Evolutionary conservation across 1,140 invertebrate species (phyloP).

Genomic region (Trachymyrmex septentrionalis): DNA sequence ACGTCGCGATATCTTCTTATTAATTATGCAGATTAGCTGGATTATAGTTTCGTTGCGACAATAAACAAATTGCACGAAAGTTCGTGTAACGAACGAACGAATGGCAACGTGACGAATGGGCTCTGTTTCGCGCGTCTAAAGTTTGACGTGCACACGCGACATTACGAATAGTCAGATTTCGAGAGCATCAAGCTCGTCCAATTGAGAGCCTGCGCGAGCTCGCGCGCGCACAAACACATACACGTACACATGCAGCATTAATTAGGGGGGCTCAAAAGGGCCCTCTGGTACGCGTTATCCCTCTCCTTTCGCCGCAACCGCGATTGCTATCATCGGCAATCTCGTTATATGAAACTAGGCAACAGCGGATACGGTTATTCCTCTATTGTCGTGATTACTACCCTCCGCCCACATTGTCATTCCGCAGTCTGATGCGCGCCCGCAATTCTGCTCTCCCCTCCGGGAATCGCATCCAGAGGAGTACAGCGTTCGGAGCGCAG

Average conservation of each 20-base stretch:
- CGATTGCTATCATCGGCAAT: slow-evolving; percentile 70
- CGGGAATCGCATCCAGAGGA: slow-evolving; percentile 18
- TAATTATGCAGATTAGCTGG: slow-evolving; percentile 15
- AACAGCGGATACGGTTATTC: slow-evolving; percentile 71
- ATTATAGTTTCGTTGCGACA: background rate
- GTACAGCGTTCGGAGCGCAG: background rate
- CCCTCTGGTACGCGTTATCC: background rate
- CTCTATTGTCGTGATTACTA: slow-evolving; percentile 75
- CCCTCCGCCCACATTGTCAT: slow-evolving; percentile 68
- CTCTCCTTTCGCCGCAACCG: slow-evolving; percentile 27
- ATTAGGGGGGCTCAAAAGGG: slow-evolving; percentile 56
- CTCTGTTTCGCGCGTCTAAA: slow-evolving; percentile 26
- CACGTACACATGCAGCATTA: slow-evolving; percentile 27
- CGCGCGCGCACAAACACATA: background rate
- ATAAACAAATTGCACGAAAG: slow-evolving; percentile 42
- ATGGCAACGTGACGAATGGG: background rate
- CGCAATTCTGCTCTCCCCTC: slow-evolving; percentile 58
- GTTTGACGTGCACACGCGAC: slow-evolving; percentile 23
- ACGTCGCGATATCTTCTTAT: slow-evolving; percentile 26
- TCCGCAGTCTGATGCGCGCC: slow-evolving; percentile 49
- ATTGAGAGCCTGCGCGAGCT: slow-evolving; percentile 22
- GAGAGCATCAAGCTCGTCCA: slow-evolving; percentile 47
- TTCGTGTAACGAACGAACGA: slow-evolving; percentile 26
- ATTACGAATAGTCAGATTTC: slow-evolving; percentile 38
- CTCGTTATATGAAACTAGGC: slow-evolving; percentile 67